Conservation (phyloP, 2,888 invertebrate genomes). For the Dendrolimus pini region DNA sequence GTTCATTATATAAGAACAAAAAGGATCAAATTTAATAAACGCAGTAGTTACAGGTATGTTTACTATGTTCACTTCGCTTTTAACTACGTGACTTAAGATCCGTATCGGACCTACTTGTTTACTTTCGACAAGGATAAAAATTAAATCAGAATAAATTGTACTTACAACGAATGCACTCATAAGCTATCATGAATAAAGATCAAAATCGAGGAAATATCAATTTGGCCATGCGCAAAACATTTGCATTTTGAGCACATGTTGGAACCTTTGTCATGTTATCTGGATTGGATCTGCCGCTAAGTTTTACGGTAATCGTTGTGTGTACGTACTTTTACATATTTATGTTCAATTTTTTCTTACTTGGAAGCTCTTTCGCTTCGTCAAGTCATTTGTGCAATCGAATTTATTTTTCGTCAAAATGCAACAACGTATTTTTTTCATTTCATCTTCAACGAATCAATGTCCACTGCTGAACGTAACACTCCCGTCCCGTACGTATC, state of each 20-base stretch:
- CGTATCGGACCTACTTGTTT: conserved; percentile 45
- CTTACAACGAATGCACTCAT: background rate
- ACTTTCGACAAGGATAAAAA: conserved; percentile 22
- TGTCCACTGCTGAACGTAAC: no score
- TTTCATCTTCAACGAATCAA: no score
- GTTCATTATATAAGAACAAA: background rate
- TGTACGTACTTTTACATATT: conserved; percentile 37
- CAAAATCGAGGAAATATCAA: background rate
- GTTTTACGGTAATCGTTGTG: conserved; percentile 60
- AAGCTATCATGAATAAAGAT: background rate
- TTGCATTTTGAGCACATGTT: conserved; percentile 29
- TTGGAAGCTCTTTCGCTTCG: conserved; percentile 21
- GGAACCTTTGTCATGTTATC: conserved; percentile 60
- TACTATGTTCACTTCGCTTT: background rate
- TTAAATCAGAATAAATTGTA: conserved; percentile 2
- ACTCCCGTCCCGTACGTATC: no score
- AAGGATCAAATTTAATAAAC: background rate
- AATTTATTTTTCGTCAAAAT: background rate
- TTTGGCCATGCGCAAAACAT: conserved; percentile 10
- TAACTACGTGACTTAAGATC: conserved; percentile 13
- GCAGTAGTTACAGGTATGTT: conserved; percentile 1
- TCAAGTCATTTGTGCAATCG: background rate
- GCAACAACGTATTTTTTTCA: no score
- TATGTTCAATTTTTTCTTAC: conserved; percentile 36
- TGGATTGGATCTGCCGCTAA: conserved; percentile 50